Percentiles rank a stretch among this genome's conserved stretches.
Conservation (phyloP, 2,888 invertebrate genomes). For the Ormyrus rosae region DNA sequence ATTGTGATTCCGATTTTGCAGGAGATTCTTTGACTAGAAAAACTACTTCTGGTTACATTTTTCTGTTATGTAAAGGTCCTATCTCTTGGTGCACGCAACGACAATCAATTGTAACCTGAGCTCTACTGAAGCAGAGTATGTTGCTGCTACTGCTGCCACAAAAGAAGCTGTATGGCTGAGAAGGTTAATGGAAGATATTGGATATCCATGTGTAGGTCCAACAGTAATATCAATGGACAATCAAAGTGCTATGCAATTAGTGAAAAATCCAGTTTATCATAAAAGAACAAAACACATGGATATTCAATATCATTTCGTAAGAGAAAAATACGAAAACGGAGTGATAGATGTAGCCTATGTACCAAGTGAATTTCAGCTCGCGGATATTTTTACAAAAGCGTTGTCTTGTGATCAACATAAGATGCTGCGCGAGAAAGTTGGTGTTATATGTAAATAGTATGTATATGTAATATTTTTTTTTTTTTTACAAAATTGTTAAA, state of each 20-base stretch:
- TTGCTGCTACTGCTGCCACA: conserved; percentile 61
- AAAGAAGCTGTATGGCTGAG: conserved; percentile 62
- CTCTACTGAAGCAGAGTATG: conserved; percentile 64
- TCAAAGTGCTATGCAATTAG: conserved; percentile 10
- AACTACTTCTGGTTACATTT: too few species aligned
- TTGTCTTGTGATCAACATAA: background rate
- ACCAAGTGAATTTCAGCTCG: background rate
- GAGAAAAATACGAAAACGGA: background rate
- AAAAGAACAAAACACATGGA: background rate
- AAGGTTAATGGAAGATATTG: conserved; percentile 57
- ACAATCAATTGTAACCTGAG: conserved; percentile 57
- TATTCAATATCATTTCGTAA: background rate
- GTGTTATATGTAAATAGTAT: background rate
- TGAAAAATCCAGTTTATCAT: background rate
- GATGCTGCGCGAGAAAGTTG: background rate
- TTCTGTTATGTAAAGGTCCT: too few species aligned
- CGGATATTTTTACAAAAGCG: background rate
- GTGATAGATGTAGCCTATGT: background rate
- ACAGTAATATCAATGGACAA: conserved; percentile 60
- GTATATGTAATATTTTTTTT: too few species aligned
- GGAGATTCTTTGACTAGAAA: too few species aligned
- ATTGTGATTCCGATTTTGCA: too few species aligned
- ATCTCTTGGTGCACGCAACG: background rate
- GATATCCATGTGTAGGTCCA: conserved; percentile 37
- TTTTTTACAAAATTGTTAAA: too few species aligned